A percentile compares a stretch with the other conserved stretches of the same genome.
These are phyloP conservation scores for Oplegnathus fasciatus DNA, from an alignment of 2,113 vertebrate species.

Conservation along the genomic window DNA sequence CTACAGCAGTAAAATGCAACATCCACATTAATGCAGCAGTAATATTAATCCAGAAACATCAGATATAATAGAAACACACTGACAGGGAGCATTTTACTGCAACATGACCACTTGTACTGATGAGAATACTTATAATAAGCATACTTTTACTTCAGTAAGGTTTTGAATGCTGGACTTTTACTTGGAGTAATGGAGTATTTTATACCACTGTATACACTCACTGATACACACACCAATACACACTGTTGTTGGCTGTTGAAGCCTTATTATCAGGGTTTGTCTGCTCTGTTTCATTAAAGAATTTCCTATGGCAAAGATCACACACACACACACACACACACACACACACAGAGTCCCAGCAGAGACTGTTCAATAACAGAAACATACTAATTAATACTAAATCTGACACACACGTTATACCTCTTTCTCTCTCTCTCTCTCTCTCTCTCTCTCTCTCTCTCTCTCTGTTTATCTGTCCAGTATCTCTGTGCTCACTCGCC, in stretches of 20 bases:
- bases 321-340: constrained; percentile 9
- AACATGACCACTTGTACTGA: too few relatives aligned
- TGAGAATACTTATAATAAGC: too few relatives aligned
- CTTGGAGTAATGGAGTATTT: too few relatives aligned
- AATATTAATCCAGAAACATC: too few relatives aligned
- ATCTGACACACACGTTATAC: constrained; percentile 49
- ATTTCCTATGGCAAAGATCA: constrained; percentile 22
- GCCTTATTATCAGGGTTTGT: constrained; percentile 57
- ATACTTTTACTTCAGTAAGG: too few relatives aligned
- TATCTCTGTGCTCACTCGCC: constrained; percentile 37
- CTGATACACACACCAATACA: background rate
- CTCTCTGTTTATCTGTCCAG: constrained; percentile 56
- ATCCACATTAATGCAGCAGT: too few relatives aligned
- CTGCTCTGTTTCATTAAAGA: constrained; percentile 50
- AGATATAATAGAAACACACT: too few relatives aligned
- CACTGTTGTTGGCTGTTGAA: constrained; percentile 11
- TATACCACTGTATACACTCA: too few relatives aligned
- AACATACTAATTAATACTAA: constrained; percentile 61
- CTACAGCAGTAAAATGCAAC: too few relatives aligned
- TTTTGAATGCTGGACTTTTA: too few relatives aligned
- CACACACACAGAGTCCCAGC: constrained; percentile 27
- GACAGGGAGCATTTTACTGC: too few relatives aligned
- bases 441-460: constrained; percentile 22
- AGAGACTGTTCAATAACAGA: constrained; percentile 52
- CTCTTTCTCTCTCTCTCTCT: too few relatives aligned